Evolutionary conservation across 2,113 vertebrate genomes (phyloP).

Genomic region (Osmerus eperlanus): DNA sequence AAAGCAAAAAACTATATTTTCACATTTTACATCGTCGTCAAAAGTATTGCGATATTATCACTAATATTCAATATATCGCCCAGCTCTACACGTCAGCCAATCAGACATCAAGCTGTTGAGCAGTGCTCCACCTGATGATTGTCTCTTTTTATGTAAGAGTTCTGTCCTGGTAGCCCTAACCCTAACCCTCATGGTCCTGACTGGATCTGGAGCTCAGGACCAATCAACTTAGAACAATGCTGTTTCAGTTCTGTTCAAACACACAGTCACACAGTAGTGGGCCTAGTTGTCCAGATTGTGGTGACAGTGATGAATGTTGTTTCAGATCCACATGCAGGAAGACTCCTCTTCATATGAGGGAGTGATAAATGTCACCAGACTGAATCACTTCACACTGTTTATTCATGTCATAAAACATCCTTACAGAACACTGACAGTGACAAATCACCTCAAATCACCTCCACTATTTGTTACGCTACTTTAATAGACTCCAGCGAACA

Average conservation of each 20-base stretch:
- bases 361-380: conserved; percentile 48
- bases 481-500: conserved; percentile 25
- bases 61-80: too few relatives aligned
- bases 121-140: too few relatives aligned
- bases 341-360: conserved; percentile 28
- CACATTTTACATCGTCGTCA: neutral
- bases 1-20: too few relatives aligned
- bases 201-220: neutral
- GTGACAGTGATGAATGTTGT: conserved; percentile 27
- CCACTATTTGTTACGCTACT: conserved; percentile 37
- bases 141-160: too few relatives aligned
- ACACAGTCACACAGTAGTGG: neutral
- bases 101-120: too few relatives aligned
- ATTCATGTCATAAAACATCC: neutral
- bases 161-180: too few relatives aligned
- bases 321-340: conserved; percentile 34
- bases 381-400: conserved; percentile 33
- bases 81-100: neutral
- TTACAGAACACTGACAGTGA: conserved; percentile 33
- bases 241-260: too few relatives aligned
- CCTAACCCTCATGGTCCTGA: too few relatives aligned
- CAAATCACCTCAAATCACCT: conserved; percentile 40
- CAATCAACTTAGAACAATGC: neutral
- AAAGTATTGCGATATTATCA: too few relatives aligned
- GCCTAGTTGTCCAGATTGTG: conserved; percentile 24